Evolutionary conservation across 1,140 invertebrate genomes (phyloP).

Genomic region (Saccostrea echinata): DNA sequence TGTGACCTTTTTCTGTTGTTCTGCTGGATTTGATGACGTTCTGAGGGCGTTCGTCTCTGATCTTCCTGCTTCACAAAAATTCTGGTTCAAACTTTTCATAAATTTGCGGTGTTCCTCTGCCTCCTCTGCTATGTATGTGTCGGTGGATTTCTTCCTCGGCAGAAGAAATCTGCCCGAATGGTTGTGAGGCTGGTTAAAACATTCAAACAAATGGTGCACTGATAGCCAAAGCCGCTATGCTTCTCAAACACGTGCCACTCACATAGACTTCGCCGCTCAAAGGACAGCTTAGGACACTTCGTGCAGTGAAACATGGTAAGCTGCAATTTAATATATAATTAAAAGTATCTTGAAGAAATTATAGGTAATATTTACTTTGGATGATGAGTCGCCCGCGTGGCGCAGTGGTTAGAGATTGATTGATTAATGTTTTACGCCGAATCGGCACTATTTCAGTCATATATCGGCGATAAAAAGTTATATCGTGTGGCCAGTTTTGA

Average conservation of each 20-base stretch:
- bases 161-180: too few species aligned
- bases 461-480: too few species aligned
- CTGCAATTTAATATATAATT: constrained; percentile 21
- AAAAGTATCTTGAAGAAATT: background rate
- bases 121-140: background rate
- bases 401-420: too few species aligned
- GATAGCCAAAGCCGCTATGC: too few species aligned
- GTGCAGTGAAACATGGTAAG: constrained; percentile 17
- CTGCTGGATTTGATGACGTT: too few species aligned
- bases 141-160: background rate
- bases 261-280: constrained; percentile 9
- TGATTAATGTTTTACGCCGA: too few species aligned
- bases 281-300: background rate
- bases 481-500: too few species aligned
- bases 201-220: constrained; percentile 31
- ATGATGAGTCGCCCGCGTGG: too few species aligned
- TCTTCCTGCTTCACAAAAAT: background rate
- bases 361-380: background rate
- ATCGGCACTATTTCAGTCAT: too few species aligned
- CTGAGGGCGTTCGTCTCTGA: background rate
- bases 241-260: constrained; percentile 47
- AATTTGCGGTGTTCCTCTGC: constrained; percentile 23
- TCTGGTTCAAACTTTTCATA: background rate
- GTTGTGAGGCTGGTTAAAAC: background rate
- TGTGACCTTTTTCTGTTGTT: too few species aligned